Base-by-base conservation (phyloP, 35 echinoderm and acorn worm genomes). In the Ptychodera flava region DNA sequence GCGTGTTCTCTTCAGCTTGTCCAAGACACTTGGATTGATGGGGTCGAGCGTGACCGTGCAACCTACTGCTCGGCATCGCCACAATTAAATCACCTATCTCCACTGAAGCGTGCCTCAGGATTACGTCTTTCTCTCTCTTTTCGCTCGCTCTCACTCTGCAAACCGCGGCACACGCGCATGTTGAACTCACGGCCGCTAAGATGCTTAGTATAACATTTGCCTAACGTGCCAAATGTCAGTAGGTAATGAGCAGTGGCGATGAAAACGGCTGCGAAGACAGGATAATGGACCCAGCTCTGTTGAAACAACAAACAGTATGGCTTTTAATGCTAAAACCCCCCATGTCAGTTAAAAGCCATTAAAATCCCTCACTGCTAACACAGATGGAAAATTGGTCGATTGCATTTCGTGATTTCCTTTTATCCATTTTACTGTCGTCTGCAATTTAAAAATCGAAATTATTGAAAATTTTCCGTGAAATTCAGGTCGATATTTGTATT, bases 321-420 rank as follows among this genome's bases (percentile, higher is more conserved):
- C 45, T 64, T 64, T 64, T 64, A 64, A 64, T 64, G 45, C 22
- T 64, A 64, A 64, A 64, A 64, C 45, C 45, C 45, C 45, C 22
- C 45, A 64, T 64, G 45, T 64, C 45, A 64, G 45, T 64, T 64
- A 64, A 64, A 64, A 64, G 45, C 45, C 45, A 64, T 64, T 64
- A 64, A 64, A 64, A 64, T 64, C 45, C 45, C 45, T 64, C 22
- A 64, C 45, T 64, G 45, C 45, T 64, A 64, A 64, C 45, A 64
- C 45, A 64, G 45, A 64, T 64, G 45, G 45, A 64, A 64, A 64
- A 64, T 64, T 64, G 45, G 45, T 64, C 45, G 45, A 64, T 64
- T 64, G 45, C 45, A 64, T 64, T 64, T 22, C 22, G 45, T 64
- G 45, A 64, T 64, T 64, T 64, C 45, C 45, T 64, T 64, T 64